Base-by-base conservation (phyloP, 1,140 invertebrate genomes). In the Ditylenchus dipsaci region DNA sequence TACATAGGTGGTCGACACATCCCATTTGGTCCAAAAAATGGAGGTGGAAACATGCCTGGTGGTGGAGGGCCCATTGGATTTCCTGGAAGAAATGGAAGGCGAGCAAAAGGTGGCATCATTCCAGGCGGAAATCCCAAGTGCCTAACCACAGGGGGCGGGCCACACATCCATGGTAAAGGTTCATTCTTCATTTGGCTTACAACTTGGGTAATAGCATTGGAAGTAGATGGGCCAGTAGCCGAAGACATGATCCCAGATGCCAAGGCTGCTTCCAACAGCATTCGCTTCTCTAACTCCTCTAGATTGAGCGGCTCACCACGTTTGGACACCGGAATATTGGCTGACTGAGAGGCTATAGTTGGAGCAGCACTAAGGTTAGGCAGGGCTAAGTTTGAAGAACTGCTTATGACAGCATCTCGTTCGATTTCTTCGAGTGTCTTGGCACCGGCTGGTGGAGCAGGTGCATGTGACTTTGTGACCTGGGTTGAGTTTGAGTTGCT, bases 371-470 rank as follows among this genome's bases (percentile, higher is more conserved):
- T 30, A 11, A 38, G 33, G 8, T n/a, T 43, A 43, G n/a, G 29
- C 49, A 13, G 1, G 47, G 23, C 7, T 47, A 47, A 26, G 49
- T 27, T 23, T 23, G 63, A 58, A 65, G 23, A 15, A 23, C 63
- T 58, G n/a, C 19, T 27, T 17, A 63, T 7, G 19, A 63, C 13
- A 26, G 19, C 53, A 27, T 17, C 30, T 23, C 57, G 65, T 59
- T 67, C 65, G n/a, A 67, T 59, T 59, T 67, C 65, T 29, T 67
- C 65, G 3, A 67, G 26, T 17, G 65, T 67, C 21, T 56, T 30
- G 1, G 65, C 65, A 49, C 65, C 65, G 9, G 38, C 3, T 21
- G 23, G 11, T 30, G 30, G 11, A 13, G 57, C 21, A 45, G 43
- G 43, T n/a, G n/a, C n/a, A 45, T n/a, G n/a, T n/a, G n/a, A n/a